Evolutionary conservation across 2,113 vertebrate genomes (phyloP).

Genomic region (Perca fluviatilis): DNA sequence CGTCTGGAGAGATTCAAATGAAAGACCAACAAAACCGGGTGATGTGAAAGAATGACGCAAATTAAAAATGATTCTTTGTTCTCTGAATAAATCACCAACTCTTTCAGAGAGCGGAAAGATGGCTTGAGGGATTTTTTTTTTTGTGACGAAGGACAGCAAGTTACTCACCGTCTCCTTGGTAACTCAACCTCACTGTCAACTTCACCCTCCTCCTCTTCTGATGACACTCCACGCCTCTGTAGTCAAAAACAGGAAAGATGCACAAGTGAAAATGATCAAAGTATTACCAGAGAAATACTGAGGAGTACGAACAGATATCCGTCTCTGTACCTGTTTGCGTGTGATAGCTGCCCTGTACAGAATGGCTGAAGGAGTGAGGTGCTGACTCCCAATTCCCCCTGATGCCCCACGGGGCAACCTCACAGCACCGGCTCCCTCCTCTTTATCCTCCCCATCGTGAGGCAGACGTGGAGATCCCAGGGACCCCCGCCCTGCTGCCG

Average conservation of each 20-base stretch:
- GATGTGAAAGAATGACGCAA: background rate
- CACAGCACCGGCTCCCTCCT: constrained; percentile 79
- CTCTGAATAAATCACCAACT: constrained; percentile 35
- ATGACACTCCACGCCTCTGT: constrained; percentile 93
- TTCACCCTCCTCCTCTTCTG: constrained; percentile 95
- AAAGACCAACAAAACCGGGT: fast-evolving
- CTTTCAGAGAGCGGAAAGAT: constrained; percentile 27
- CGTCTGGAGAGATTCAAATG: constrained; percentile 75
- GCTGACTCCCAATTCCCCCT: constrained; percentile 84
- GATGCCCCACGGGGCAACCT: constrained; percentile 81
- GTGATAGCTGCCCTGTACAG: constrained; percentile 94
- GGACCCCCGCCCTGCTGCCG: constrained; percentile 77
- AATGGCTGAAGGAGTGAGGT: constrained; percentile 92
- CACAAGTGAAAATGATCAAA: constrained; percentile 21
- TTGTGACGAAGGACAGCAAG: constrained; percentile 50
- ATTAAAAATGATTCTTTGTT: constrained; percentile 4
- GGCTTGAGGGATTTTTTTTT: constrained; percentile 59
- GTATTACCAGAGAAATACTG: background rate
- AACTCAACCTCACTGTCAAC: constrained; percentile 96
- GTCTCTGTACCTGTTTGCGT: constrained; percentile 89
- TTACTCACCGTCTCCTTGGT: constrained; percentile 89
- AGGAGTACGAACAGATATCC: background rate
- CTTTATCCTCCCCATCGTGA: constrained; percentile 85
- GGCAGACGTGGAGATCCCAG: constrained; percentile 81
- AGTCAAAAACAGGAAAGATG: constrained; percentile 41